phyloP scores from a whole-genome alignment of 2,888 invertebrate species.

The Chaetogeoica ovagalla region DNA sequence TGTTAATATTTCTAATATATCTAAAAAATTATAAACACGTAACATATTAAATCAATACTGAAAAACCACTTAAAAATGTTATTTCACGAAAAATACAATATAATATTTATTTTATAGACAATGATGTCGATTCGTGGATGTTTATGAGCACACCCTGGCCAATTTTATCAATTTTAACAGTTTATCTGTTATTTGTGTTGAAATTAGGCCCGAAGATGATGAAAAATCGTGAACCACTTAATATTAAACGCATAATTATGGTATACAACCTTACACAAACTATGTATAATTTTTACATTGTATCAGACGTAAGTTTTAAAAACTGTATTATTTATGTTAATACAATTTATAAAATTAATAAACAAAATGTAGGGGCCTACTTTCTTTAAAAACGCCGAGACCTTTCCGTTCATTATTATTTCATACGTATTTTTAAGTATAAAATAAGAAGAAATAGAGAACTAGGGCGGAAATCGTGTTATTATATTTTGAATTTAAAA shows the following conservation, averaged over 20 bases:
- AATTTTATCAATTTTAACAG: conserved; percentile 63
- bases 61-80: too few relatives aligned
- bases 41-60: too few relatives aligned
- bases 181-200: conserved; percentile 72
- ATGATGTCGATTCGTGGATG: conserved; percentile 68
- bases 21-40: too few relatives aligned
- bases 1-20: too few relatives aligned
- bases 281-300: conserved; percentile 77
- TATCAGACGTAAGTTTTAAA: conserved; percentile 57
- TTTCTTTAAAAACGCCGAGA: too few relatives aligned
- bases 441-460: too few relatives aligned
- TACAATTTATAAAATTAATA: too few relatives aligned
- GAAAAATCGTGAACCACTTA: conserved; percentile 62
- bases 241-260: conserved; percentile 60
- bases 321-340: not conserved
- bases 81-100: not conserved
- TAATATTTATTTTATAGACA: conserved; percentile 63
- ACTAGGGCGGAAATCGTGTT: too few relatives aligned
- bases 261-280: conserved; percentile 88
- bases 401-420: too few relatives aligned
- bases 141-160: conserved; percentile 71
- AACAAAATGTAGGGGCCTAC: too few relatives aligned
- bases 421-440: too few relatives aligned
- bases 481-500: too few relatives aligned
- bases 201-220: conserved; percentile 72